Conservation (phyloP, 2,888 invertebrate genomes). For the Eledone cirrhosa region DNA sequence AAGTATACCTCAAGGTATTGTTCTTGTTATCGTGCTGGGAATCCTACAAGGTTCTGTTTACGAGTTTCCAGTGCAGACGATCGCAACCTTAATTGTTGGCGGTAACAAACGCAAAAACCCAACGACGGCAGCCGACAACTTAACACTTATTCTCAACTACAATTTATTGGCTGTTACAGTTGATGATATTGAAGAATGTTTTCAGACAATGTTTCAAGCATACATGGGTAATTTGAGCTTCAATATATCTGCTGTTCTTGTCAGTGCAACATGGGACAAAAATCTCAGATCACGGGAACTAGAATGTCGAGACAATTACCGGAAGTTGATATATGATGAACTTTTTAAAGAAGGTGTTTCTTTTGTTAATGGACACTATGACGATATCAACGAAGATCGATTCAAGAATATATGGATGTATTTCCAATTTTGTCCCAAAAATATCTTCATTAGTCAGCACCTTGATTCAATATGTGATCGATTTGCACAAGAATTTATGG, state of each 20-base stretch:
- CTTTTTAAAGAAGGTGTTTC: constrained; percentile 51
- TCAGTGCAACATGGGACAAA: constrained; percentile 53
- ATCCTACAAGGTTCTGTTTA: constrained; percentile 54
- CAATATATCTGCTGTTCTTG: constrained; percentile 53
- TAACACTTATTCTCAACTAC: constrained; percentile 51
- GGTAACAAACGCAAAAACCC: constrained; percentile 43
- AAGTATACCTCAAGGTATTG: constrained; percentile 48
- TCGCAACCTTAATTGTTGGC: constrained; percentile 50
- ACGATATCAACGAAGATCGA: constrained; percentile 45
- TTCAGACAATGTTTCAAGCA: constrained; percentile 56
- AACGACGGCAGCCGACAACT: constrained; percentile 40
- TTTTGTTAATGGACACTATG: constrained; percentile 46
- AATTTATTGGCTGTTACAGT: constrained; percentile 50
- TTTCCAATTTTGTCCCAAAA: constrained; percentile 45
- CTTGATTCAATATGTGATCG: constrained; percentile 53
- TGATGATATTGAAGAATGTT: constrained; percentile 56
- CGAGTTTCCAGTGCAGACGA: constrained; percentile 54
- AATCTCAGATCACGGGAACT: constrained; percentile 49
- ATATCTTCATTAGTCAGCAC: constrained; percentile 51
- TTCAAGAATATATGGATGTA: constrained; percentile 51
- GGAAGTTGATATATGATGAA: constrained; percentile 50
- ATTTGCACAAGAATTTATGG: constrained; percentile 57
- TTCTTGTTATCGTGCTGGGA: constrained; percentile 50
- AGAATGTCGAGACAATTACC: constrained; percentile 47
- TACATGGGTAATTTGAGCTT: constrained; percentile 55